Base-by-base conservation (phyloP, 2,113 vertebrate species). In the Zeus faber region DNA sequence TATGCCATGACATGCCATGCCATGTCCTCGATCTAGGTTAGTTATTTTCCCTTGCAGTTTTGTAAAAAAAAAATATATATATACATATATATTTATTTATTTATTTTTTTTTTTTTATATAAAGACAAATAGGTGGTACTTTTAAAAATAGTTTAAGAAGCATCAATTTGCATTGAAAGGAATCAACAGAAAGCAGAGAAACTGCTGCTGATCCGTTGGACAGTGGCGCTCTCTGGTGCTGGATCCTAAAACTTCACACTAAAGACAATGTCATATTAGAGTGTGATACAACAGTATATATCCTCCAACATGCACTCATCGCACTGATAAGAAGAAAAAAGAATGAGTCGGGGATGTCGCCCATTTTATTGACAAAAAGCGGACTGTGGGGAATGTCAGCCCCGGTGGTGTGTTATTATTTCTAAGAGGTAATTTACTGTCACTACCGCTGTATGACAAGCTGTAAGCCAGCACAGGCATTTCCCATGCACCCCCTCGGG, bases 141-240 rank as follows among this genome's bases (percentile, higher is more conserved):
- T 35, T 14, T 35, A 11, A 35, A 35, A 7, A 35, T 10, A 35
- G 31, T 11, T 11, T 35, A 13, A 13, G 9, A 9, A 35, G 9
- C 27, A 29, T 29, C 4, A 29, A 29, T 4, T 4, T 9, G 27
- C 4, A 29, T 29, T 29, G n/a, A n/a, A n/a, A 31, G 6, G 29
- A 31, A 31, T 31, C 29, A 31, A 31, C 11, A 8, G 29, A 8
- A 4, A 8, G n/a, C 9, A 39, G 9, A 23, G 6, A 22, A 2
- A 29, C 21, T 25, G 21, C 18, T n/a, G 24, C 39, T 54, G 31
- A 41, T 46, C 3, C 2, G 7, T 47, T 57, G 41, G 22, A 29
- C 50, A 54, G 37, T 41, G 23, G 54, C 49, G 46, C 70, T 13
- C 74, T 80, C 84, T 84, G 70, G 63, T 77, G 84, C 76, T 62